Evolutionary conservation across 2,797 vertebrate species (phyloP), one percentile per base, ranked within the genome.

Genomic region (Muraenolepis orangiensis): DNA sequence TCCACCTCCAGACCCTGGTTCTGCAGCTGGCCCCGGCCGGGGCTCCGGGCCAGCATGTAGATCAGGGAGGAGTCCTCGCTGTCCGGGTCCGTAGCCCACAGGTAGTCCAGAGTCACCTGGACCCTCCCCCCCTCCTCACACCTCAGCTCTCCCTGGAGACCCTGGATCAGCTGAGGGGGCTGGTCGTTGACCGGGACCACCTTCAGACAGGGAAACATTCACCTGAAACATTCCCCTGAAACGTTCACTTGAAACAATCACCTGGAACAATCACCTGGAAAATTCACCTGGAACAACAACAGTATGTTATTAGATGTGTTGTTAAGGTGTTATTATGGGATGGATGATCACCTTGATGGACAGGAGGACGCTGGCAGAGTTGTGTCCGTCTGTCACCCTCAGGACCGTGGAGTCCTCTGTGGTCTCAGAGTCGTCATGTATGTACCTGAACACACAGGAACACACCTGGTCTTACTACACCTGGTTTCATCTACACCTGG

Each of bases 371-470:
- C 94, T 90, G 72, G 90, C 94, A 23, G 90, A 90, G 92, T 96
- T 96, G 86, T 93, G 87, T 81, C 95, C 95, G 86, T 97, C 96
- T 38, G 95, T 95, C 86, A 94, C 94, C 73, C 82, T 93, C 88
- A 97, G 94, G 72, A 87, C 83, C 34, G 95, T 77, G 68, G 87
- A 87, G 74, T 97, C 95, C 88, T 93, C 91, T 1, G 91, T 86
- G 69, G 94, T 96, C 90, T 97, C 96, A 2, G 96, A 96, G 91
- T 96, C 95, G 64, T 97, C 96, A 38, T 93, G 95, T 87, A 95
- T 90, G 86, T 96, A 97, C 89, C 96, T 97, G 90, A 51, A 20
- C n/a, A 74, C 40, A 74, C 4, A 74, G 28, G 67, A 23, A 71
- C 69, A 75, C 42, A 75, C 66, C 32, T 34, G 32, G 3, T 40